These are phyloP conservation scores for Thunnus albacares DNA, from an alignment of 2,797 vertebrate genomes.

Conservation along the genomic window DNA sequence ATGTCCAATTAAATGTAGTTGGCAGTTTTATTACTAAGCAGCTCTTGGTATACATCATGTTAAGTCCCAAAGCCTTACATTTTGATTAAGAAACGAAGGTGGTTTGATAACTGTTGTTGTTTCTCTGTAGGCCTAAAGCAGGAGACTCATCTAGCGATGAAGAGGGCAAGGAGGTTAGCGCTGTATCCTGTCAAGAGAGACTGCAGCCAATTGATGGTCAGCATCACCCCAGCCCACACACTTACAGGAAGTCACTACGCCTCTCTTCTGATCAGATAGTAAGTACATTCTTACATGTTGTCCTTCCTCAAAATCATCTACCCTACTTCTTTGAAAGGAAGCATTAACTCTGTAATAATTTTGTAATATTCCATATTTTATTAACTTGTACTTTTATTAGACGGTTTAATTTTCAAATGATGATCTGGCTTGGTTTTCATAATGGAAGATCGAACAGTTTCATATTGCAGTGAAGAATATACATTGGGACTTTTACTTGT, in stretches of 20 bases:
- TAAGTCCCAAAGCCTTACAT: too few species aligned
- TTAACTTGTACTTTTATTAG: neutral
- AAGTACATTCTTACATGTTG: slow-evolving; percentile 70
- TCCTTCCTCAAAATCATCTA: neutral
- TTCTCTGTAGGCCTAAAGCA: slow-evolving; percentile 82
- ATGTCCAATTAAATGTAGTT: too few species aligned
- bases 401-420: neutral
- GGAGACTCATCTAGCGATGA: slow-evolving; percentile 96
- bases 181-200: slow-evolving; percentile 86
- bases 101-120: neutral
- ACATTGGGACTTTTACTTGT: neutral
- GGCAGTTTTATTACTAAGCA: too few species aligned
- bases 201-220: slow-evolving; percentile 81
- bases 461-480: neutral
- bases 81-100: too few species aligned
- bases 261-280: slow-evolving; percentile 98
- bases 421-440: neutral
- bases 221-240: slow-evolving; percentile 79
- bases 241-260: slow-evolving; percentile 96
- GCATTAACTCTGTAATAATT: neutral
- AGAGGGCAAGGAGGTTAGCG: slow-evolving; percentile 91
- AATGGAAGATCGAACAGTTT: slow-evolving; percentile 4
- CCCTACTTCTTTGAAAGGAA: neutral
- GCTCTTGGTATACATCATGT: too few species aligned
- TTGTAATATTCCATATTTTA: neutral